Base-by-base conservation (phyloP, 2,797 vertebrate species). In the Lycodopsis pacificus region DNA sequence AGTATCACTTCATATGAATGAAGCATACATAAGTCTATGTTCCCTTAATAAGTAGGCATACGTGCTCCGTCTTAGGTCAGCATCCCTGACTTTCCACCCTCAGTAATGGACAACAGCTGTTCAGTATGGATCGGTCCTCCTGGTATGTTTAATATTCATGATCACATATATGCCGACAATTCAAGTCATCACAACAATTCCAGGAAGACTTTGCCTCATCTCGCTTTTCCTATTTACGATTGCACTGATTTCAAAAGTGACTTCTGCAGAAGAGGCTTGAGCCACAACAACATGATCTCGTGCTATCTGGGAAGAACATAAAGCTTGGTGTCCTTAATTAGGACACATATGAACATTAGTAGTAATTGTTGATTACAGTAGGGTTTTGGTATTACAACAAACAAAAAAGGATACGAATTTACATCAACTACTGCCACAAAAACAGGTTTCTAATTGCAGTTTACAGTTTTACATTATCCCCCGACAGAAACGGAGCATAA, bases 61-160 rank as follows among this genome's bases (percentile, higher is more conserved):
- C 8, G 15, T 8, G 6, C 30, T 49, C 19, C 19, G 20, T 10
- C 8, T 20, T 10, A 49, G 48, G 48, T n/a, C 7, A n/a, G n/a
- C 49, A 22, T 22, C 32, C 49, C 49, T 53, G 9, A 25, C 25
- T 38, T 59, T 11, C n/a, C 20, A 13, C 20, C 53, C 17, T 79
- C 11, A 27, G 57, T 73, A 54, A 34, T 76, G 27, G 15, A 38
- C 40, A 4, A 25, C n/a, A 12, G 59, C 25, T 72, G 70, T 62
- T 67, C 32, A 57, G 54, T n/a, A 14, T n/a, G 46, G 32, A 73
- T 51, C 11, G 36, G 4, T 78, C 27, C 22, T 78, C 27, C 22
- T 30, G 20, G 15, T 61, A 22, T 46, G 17, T 67, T 79, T 69
- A 79, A 53, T 82, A 80, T 84, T 77, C 51, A 84, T 81, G 73